phyloP scores from a whole-genome alignment of 2,113 vertebrate genomes.

The Amia ocellicauda region DNA sequence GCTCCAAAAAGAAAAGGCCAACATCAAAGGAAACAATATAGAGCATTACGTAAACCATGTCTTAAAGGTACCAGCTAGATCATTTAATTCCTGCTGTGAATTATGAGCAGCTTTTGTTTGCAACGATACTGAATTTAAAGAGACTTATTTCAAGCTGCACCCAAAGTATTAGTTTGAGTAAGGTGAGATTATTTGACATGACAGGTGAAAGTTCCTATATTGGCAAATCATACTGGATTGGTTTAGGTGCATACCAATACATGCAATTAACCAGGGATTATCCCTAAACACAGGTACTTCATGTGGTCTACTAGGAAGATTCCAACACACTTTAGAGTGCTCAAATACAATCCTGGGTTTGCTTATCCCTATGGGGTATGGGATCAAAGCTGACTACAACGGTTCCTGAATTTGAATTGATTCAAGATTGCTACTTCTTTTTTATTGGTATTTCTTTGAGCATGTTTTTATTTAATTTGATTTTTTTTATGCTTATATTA shows the following conservation, averaged over 20 bases:
- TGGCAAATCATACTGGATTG: background rate
- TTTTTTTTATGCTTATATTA: too few species aligned
- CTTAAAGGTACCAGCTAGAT: too few species aligned
- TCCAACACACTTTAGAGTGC: background rate
- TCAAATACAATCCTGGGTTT: background rate
- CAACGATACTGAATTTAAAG: too few species aligned
- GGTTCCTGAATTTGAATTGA: background rate
- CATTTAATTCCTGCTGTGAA: too few species aligned
- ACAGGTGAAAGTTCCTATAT: background rate
- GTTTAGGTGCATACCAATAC: background rate
- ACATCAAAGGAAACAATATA: too few species aligned
- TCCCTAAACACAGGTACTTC: background rate
- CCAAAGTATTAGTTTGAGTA: background rate
- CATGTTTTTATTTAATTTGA: background rate
- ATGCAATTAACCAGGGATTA: slow-evolving; percentile 6
- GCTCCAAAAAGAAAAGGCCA: too few species aligned
- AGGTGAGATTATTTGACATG: background rate
- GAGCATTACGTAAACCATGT: too few species aligned
- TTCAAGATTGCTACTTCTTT: background rate
- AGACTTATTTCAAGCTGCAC: too few species aligned
- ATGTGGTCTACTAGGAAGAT: background rate
- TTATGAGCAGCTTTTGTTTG: too few species aligned
- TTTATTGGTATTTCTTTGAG: background rate
- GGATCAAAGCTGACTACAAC: slow-evolving; percentile 4
- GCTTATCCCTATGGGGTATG: background rate